Evolutionary conservation across 2,113 vertebrate species (phyloP), one percentile per base, ranked within the genome.

Genomic region (Silurus meridionalis): DNA sequence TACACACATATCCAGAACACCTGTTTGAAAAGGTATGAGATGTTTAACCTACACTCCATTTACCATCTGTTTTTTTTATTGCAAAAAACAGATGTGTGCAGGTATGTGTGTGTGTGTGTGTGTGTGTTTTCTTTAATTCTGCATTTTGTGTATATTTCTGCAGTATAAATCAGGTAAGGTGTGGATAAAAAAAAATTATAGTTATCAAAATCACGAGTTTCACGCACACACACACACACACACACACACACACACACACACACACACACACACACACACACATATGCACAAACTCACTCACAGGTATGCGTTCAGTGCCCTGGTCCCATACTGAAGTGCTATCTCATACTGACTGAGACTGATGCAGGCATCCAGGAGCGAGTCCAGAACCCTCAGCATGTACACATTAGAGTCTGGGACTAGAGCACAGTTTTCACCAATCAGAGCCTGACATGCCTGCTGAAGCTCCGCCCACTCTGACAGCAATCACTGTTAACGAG

Each of bases 341-440:
- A 95, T 93, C 88, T 96, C 95, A 93, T 96, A 96, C 83, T 69
- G 93, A 17, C 92, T 94, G 19, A 98, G 95, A 89, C 95, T 93
- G 90, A 99, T 94, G 86, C 95, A 96, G 88, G 96, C 96, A 10
- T 99, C 97, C 93, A 97, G 93, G 85, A 96, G 95, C 52, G 95
- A 91, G 92, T 99, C 97, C 9, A 96, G 95, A 88, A 97, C 85
- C 91, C 94, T 95, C 88, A 99, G 94, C 92, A 96, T 94, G 90
- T 96, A 96, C 89, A 99, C 92, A 89, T 99, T 99, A 88, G 93
- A 94, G 85, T 97, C 97, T 10, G 98, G 97, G 17, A 99, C 88
- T 23, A 11, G 85, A 53, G 79, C 88, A 0, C 52, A 52, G 1
- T 87, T 86, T 72, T 90, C 87, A 71, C 91, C 93, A 52, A 97